Conservation (phyloP, 1,140 invertebrate genomes). For the Medauroidea extradentata region DNA sequence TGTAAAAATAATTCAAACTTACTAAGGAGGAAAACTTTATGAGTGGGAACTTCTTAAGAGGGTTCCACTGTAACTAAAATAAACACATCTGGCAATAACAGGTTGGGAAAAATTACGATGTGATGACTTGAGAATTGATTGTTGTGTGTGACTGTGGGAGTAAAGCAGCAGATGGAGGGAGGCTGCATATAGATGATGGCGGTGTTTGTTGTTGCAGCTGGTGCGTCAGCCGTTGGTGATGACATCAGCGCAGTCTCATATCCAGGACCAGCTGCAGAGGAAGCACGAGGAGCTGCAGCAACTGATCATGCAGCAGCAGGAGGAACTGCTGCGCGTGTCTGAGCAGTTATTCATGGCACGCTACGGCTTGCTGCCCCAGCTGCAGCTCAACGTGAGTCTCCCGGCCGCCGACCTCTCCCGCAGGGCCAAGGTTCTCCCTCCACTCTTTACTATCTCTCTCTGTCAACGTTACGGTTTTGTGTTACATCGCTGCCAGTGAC, state of each 20-base stretch:
- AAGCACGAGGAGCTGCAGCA: slow-evolving; percentile 82
- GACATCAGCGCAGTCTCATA: slow-evolving; percentile 15
- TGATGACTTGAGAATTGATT: too few relatives aligned
- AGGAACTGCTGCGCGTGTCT: slow-evolving; percentile 74
- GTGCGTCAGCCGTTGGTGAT: slow-evolving; percentile 1
- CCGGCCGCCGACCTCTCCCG: neutral
- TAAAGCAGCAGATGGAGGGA: too few relatives aligned
- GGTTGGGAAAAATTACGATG: too few relatives aligned
- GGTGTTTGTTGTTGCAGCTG: neutral
- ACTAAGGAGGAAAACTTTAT: too few relatives aligned
- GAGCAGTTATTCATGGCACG: slow-evolving; percentile 80
- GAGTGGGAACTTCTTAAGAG: too few relatives aligned
- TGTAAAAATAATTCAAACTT: too few relatives aligned
- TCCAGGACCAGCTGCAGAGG: slow-evolving; percentile 69
- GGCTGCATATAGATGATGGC: too few relatives aligned
- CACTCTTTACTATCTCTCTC: neutral
- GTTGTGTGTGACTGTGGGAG: too few relatives aligned
- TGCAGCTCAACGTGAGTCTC: slow-evolving; percentile 52
- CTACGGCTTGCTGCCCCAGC: slow-evolving; percentile 66
- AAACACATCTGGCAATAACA: too few relatives aligned
- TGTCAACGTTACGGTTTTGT: neutral
- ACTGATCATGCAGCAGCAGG: slow-evolving; percentile 78
- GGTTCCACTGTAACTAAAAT: too few relatives aligned
- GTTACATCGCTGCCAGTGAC: too few relatives aligned
- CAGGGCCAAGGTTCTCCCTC: neutral